Conservation (phyloP, 2,888 invertebrate genomes). For the Conus canariensis region DNA sequence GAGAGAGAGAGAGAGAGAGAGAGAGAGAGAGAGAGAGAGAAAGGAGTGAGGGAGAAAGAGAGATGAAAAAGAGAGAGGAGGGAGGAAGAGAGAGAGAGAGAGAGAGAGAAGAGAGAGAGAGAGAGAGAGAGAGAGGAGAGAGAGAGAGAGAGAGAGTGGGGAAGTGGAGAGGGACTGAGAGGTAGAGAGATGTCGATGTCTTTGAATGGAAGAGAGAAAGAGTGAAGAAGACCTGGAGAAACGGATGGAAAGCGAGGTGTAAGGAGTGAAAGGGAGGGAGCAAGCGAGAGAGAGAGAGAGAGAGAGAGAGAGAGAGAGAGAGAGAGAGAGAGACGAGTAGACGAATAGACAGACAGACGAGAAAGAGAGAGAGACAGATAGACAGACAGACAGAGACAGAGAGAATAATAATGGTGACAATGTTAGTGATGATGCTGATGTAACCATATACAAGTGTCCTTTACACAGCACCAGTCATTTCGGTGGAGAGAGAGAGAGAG, state of each 20-base stretch:
- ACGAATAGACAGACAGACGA: background rate
- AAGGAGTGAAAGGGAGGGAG: too few species aligned
- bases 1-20: constrained; percentile 9
- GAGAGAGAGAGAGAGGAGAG: background rate
- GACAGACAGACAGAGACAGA: background rate
- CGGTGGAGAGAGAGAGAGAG: background rate
- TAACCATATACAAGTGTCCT: too few species aligned
- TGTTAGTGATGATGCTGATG: too few species aligned
- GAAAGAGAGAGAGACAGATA: too few species aligned
- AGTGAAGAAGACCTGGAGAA: background rate
- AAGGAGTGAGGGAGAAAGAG: too few species aligned
- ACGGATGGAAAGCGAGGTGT: background rate
- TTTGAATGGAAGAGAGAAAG: background rate
- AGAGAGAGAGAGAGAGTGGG: background rate
- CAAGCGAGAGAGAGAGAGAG: background rate
- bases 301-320: constrained; percentile 32
- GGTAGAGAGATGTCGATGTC: background rate
- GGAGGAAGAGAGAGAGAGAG: background rate
- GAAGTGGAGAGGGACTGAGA: background rate
- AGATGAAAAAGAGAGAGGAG: background rate
- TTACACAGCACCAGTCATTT: too few species aligned
- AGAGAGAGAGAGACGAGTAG: background rate
- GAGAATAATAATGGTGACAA: background rate
- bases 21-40: too few species aligned
- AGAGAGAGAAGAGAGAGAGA: background rate